phyloP scores from a whole-genome alignment of 1,140 invertebrate species.

The Maniola jurtina region DNA sequence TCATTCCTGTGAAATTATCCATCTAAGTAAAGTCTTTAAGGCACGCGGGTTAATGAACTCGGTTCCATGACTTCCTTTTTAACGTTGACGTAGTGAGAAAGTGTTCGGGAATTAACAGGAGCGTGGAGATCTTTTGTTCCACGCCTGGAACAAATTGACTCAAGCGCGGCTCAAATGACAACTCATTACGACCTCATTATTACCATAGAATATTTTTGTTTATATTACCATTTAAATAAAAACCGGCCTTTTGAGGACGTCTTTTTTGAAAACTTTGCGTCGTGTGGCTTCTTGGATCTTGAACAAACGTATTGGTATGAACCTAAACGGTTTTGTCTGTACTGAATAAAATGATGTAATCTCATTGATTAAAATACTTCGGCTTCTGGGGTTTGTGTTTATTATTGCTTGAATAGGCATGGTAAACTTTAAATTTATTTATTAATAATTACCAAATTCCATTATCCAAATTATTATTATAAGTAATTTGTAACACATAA shows the following conservation, averaged over 20 bases:
- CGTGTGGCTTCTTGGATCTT: no score
- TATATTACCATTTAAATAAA: slow-evolving; percentile 28
- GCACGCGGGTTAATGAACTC: slow-evolving; percentile 53
- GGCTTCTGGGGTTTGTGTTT: no score
- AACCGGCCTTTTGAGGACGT: neutral
- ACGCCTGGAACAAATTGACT: slow-evolving; percentile 50
- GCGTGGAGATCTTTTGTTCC: slow-evolving; percentile 62
- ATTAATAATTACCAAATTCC: no score
- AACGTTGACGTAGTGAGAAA: slow-evolving; percentile 62
- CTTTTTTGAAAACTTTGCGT: neutral
- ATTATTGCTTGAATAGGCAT: no score
- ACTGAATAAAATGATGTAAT: no score
- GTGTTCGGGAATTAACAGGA: slow-evolving; percentile 63
- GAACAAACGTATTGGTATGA: no score
- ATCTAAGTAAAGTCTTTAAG: slow-evolving; percentile 9
- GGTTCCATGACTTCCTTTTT: slow-evolving; percentile 72
- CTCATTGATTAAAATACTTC: no score
- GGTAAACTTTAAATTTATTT: no score
- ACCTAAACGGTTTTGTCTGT: no score
- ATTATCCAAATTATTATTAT: no score
- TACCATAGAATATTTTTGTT: slow-evolving; percentile 52
- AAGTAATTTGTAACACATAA: no score
- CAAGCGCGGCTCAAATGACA: slow-evolving; percentile 35
- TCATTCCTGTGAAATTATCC: no score
- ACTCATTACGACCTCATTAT: slow-evolving; percentile 52